phyloP scores from a whole-genome alignment of 2,888 invertebrate species.

The Pilophorus perplexus region DNA sequence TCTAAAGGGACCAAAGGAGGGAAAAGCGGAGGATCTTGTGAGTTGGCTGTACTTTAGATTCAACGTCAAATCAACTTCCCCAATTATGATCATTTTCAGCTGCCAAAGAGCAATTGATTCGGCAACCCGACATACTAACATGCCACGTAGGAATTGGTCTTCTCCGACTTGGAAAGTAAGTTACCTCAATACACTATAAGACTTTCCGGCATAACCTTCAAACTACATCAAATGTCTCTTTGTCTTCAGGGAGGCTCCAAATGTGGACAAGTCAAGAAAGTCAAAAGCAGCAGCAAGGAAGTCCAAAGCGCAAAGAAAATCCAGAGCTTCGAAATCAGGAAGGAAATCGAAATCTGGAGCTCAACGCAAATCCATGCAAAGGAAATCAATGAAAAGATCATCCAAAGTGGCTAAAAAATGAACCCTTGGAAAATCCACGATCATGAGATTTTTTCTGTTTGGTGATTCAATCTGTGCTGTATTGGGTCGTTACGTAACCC shows the following conservation, averaged over 20 bases:
- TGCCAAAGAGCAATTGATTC: no score
- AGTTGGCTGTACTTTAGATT: no score
- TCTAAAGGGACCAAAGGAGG: background rate
- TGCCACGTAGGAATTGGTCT: slow-evolving; percentile 38
- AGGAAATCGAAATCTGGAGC: slow-evolving; percentile 2
- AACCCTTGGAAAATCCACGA: no score
- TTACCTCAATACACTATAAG: background rate
- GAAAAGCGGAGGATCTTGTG: background rate
- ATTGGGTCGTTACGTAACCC: no score
- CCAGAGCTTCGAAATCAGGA: background rate
- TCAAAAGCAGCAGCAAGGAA: no score
- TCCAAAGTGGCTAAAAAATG: slow-evolving; percentile 4
- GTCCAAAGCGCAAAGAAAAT: slow-evolving; percentile 4
- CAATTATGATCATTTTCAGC: no score
- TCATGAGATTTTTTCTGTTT: no score
- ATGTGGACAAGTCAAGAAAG: no score
- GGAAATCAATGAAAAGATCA: slow-evolving; percentile 12
- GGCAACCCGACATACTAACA: slow-evolving; percentile 32
- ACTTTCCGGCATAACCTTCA: background rate
- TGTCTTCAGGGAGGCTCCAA: no score
- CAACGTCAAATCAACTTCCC: no score
- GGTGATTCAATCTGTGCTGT: no score
- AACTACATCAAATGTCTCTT: no score
- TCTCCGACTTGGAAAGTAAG: slow-evolving; percentile 35
- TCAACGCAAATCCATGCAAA: background rate